Evolutionary conservation across 2,888 invertebrate species (phyloP), one percentile per base, ranked within the genome.

Genomic region (Sipha maydis): DNA sequence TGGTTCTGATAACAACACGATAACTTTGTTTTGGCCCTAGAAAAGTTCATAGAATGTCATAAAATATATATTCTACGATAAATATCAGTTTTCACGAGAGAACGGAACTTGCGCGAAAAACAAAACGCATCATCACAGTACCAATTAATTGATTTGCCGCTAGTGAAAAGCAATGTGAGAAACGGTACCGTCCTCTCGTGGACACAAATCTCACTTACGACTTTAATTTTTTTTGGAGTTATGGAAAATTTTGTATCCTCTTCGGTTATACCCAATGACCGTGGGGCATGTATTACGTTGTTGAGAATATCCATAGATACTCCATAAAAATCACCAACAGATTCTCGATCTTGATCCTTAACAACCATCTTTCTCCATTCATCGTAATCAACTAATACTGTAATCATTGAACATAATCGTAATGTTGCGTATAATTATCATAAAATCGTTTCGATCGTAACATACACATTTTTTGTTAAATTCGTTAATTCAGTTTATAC

Each of bases 301-400:
- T 96, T 94, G 54, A 97, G 93, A 90, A 96, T 96, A 38, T 95
- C 95, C 90, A 96, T 95, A 0, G 97, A 96, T 14, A 96, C 95
- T 0, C 95, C 95, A n/a, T 97, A 93, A 91, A 97, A 96, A 90
- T 96, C 96, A 90, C 96, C 96, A 67, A 97, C 96, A 91, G 96
- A 96, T 0, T 95, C 95, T 85, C 96, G 95, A 92, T 97, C 97
- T 91, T 96, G 96, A 91, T 97, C 96, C 82, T 95, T 95, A 1
- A 93, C 93, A 77, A 93, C 94, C 93, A 96, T 95, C 91, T 96
- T 95, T 89, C 95, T 94, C 97, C 97, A 97, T 91, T 95, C 95
- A 89, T 95, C 94, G 91, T 95, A 96, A 78, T 94, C 94, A 3
- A 82, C 75, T n/a, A 88, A 3, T 41, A 88, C 88, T 88, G 67